Conservation (phyloP, 2,113 vertebrate species). For the Thamnaconus septentrionalis region DNA sequence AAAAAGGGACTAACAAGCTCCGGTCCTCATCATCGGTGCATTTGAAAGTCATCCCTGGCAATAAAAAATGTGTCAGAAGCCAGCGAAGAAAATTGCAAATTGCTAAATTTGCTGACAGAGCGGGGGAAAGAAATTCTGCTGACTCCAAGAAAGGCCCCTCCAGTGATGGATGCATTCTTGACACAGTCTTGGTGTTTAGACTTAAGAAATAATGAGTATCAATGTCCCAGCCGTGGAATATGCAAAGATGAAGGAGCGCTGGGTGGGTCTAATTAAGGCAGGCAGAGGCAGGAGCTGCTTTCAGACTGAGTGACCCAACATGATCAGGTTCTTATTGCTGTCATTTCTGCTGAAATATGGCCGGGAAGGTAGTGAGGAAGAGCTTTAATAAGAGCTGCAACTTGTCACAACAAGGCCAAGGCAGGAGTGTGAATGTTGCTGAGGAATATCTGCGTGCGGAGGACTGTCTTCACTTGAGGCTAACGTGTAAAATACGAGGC, state of each 20-base stretch:
- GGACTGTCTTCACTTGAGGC: conserved; percentile 30
- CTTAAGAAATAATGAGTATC: conserved; percentile 99
- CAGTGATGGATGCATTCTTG: conserved; percentile 99
- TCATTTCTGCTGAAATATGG: conserved; percentile 86
- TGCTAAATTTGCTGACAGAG: conserved; percentile 92
- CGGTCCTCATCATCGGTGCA: conserved; percentile 93
- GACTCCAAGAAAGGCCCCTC: conserved; percentile 65
- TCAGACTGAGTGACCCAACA: conserved; percentile 92
- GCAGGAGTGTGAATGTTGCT: conserved; percentile 23
- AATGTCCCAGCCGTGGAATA: conserved; percentile 97
- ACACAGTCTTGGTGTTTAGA: conserved; percentile 99
- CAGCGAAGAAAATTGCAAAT: conserved; percentile 91
- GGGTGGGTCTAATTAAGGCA: conserved; percentile 98
- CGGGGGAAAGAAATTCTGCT: conserved; percentile 81
- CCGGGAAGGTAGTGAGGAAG: conserved; percentile 62
- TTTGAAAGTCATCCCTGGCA: conserved; percentile 92
- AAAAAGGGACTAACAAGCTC: conserved; percentile 84
- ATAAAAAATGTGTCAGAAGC: conserved; percentile 91
- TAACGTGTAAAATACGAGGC: conserved; percentile 19
- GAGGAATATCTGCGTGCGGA: conserved; percentile 13
- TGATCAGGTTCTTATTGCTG: conserved; percentile 97
- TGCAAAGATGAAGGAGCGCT: conserved; percentile 93
- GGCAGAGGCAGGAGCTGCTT: conserved; percentile 84
- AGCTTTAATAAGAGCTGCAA: conserved; percentile 70
- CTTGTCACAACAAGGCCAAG: conserved; percentile 53